Evolutionary conservation across 2,113 vertebrate species (phyloP).

Genomic region (Phoenicopterus ruber): DNA sequence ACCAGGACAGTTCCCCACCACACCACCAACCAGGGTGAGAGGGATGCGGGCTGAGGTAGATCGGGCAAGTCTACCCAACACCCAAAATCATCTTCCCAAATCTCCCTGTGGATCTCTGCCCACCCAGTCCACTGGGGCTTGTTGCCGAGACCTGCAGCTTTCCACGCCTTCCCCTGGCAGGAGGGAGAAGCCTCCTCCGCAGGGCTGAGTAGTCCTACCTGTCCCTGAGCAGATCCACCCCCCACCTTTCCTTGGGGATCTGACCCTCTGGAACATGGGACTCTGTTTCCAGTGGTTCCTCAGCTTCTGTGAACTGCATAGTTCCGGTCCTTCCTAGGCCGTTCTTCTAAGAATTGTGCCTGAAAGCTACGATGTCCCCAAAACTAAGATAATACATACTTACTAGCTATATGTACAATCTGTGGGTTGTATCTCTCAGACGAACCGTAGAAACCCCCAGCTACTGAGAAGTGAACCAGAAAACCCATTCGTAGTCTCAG

Average conservation of each 20-base stretch:
- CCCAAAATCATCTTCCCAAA: not conserved
- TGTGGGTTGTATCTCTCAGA: not conserved
- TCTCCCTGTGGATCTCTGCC: not conserved
- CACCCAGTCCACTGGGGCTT: not conserved
- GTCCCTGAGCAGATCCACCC: not conserved
- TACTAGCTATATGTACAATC: not conserved
- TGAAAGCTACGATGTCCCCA: rapidly evolving
- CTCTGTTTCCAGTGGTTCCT: not conserved
- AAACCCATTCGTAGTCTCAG: rapidly evolving
- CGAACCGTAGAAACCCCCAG: not conserved
- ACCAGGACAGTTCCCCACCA: not conserved
- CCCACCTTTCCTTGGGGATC: not conserved
- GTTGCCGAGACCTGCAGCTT: not conserved
- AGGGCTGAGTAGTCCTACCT: no score
- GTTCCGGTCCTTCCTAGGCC: not conserved
- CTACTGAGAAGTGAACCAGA: not conserved
- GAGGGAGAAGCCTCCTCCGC: not conserved
- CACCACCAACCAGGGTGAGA: rapidly evolving
- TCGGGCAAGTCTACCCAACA: not conserved
- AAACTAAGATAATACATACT: not conserved
- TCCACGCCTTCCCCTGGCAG: not conserved
- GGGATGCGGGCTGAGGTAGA: not conserved
- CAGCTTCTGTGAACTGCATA: not conserved
- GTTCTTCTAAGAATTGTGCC: not conserved
- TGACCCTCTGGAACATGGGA: rapidly evolving